Percentiles rank a stretch among this genome's conserved stretches.
These are phyloP conservation scores for Sebastes taczanowskii DNA, from an alignment of 2,797 vertebrate genomes.

Conservation along the genomic window DNA sequence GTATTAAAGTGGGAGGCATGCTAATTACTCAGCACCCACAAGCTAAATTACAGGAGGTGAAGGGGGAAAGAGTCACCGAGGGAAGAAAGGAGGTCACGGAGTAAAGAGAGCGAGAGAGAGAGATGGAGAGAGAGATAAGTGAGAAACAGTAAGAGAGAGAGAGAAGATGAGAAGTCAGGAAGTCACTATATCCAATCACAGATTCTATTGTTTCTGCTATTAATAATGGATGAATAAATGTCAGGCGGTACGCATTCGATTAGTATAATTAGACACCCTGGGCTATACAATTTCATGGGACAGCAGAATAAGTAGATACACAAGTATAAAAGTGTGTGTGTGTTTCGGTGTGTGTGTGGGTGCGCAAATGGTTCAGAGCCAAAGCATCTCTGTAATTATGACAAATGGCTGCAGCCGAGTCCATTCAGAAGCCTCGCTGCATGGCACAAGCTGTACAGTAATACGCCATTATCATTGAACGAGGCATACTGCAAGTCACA, in stretches of 20 bases:
- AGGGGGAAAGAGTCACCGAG: constrained; percentile 59
- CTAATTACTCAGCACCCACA: constrained; percentile 78
- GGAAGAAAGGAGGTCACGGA: constrained; percentile 65
- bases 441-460: constrained; percentile 24
- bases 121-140: constrained; percentile 56
- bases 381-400: constrained; percentile 73
- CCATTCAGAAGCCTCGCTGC: constrained; percentile 45
- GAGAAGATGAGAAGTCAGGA: constrained; percentile 63
- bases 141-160: constrained; percentile 28
- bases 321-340: constrained; percentile 37
- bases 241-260: constrained; percentile 79
- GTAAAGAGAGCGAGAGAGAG: constrained; percentile 21
- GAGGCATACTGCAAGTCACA: constrained; percentile 18
- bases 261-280: constrained; percentile 82
- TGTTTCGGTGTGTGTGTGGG: background rate
- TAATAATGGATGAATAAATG: constrained; percentile 85
- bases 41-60: constrained; percentile 73
- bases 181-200: constrained; percentile 73
- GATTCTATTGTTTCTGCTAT: constrained; percentile 79
- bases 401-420: constrained; percentile 67
- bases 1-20: constrained; percentile 73
- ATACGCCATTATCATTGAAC: constrained; percentile 31
- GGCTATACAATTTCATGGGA: constrained; percentile 78
- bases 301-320: constrained; percentile 63
- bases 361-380: constrained; percentile 28